Evolutionary conservation across 2,888 invertebrate genomes (phyloP).

Genomic region (Geotrupes spiniger): DNA sequence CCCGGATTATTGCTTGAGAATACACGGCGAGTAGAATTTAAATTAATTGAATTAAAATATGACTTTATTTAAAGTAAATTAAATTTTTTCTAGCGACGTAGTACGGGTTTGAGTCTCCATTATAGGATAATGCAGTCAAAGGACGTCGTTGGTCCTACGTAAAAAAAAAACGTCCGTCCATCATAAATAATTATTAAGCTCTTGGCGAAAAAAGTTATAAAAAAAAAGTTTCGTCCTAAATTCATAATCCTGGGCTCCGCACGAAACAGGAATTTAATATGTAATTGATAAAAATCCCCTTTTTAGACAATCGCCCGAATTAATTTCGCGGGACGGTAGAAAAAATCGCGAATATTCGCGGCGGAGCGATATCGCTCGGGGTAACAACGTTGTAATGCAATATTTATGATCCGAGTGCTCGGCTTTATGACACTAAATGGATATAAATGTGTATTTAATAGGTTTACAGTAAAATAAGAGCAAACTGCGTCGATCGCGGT

Average conservation of each 20-base stretch:
- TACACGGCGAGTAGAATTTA: too few species aligned
- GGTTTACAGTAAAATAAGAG: conserved; percentile 41
- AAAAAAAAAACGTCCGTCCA: too few species aligned
- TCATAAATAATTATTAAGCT: too few species aligned
- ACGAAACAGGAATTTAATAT: conserved; percentile 2
- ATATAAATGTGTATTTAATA: conserved; percentile 44
- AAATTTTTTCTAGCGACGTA: too few species aligned
- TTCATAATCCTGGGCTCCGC: neutral
- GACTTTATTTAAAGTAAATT: too few species aligned
- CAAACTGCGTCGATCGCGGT: conserved; percentile 35
- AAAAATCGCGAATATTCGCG: conserved; percentile 8
- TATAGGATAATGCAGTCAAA: conserved; percentile 7
- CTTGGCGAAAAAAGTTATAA: neutral
- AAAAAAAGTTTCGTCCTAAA: neutral
- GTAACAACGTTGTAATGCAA: conserved; percentile 36
- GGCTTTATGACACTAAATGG: conserved; percentile 41
- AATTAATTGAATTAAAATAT: too few species aligned
- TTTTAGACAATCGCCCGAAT: conserved; percentile 1
- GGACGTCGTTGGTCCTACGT: too few species aligned
- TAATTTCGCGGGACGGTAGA: neutral
- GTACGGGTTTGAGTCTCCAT: too few species aligned
- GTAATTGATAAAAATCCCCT: conserved; percentile 4
- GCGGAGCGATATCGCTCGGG: conserved; percentile 28
- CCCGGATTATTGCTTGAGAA: conserved; percentile 36
- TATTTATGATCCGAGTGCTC: conserved; percentile 38